Percentiles rank a stretch among this genome's conserved stretches.
Conservation (phyloP, 2,797 vertebrate species). For the Myotis findleyi region DNA sequence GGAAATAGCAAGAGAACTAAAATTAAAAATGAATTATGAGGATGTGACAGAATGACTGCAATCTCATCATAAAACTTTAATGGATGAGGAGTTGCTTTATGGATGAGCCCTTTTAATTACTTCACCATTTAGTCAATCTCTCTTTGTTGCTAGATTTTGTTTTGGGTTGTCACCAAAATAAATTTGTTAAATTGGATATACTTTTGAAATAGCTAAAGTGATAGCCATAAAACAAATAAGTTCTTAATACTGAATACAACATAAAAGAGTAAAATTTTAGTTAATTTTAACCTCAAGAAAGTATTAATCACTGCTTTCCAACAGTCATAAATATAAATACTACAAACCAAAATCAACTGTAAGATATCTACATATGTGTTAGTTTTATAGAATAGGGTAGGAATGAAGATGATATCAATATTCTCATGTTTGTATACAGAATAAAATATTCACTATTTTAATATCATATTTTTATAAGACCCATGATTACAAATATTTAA, state of each 20-base stretch:
- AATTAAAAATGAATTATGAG: background rate
- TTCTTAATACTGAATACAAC: background rate
- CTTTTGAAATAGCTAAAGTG: background rate
- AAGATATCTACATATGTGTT: background rate
- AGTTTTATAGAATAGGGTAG: background rate
- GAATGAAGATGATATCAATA: background rate
- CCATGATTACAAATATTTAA: background rate
- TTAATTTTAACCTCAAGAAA: background rate
- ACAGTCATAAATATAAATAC: background rate
- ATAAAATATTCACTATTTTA: background rate
- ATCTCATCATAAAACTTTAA: background rate
- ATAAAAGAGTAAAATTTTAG: background rate
- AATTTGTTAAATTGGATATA: background rate
- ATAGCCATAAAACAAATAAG: background rate
- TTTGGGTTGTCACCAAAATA: background rate
- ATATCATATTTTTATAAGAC: background rate
- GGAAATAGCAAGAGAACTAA: background rate
- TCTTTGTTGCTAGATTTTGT: background rate
- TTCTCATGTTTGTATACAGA: background rate
- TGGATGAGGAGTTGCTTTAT: background rate
- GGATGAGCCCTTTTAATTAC: background rate
- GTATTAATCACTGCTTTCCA: background rate
- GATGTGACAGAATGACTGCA: background rate
- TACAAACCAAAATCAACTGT: background rate
- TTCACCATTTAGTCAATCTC: background rate